These are phyloP conservation scores for Zophobas atratus DNA, from an alignment of 1,140 invertebrate species.

Conservation along the genomic window DNA sequence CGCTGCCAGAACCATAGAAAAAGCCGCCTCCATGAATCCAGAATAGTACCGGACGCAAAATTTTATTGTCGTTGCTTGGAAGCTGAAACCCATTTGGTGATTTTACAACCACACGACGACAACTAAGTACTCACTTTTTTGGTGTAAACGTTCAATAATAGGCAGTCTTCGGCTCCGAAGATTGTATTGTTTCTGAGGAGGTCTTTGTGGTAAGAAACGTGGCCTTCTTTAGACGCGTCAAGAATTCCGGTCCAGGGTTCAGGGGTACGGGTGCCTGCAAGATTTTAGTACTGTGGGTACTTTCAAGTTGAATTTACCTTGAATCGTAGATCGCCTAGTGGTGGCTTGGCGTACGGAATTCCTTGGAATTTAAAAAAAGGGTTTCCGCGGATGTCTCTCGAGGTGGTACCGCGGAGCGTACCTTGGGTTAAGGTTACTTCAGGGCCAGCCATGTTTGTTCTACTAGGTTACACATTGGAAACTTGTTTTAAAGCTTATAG, in stretches of 20 bases:
- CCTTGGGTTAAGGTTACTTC: not conserved
- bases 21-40: slow-evolving; percentile 66
- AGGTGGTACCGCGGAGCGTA: slow-evolving; percentile 57
- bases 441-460: not conserved
- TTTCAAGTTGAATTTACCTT: slow-evolving; percentile 63
- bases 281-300: not conserved
- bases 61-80: not conserved
- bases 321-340: slow-evolving; percentile 76
- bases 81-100: not conserved
- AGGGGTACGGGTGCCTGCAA: slow-evolving; percentile 56
- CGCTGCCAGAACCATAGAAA: slow-evolving; percentile 56
- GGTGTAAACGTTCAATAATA: slow-evolving; percentile 82
- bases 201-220: slow-evolving; percentile 43
- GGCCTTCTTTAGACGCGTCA: slow-evolving; percentile 67
- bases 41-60: slow-evolving; percentile 61
- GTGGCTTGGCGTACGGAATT: slow-evolving; percentile 74
- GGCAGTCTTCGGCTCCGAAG: slow-evolving; percentile 76
- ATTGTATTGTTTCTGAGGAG: slow-evolving; percentile 8
- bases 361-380: slow-evolving; percentile 71
- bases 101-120: too few relatives aligned
- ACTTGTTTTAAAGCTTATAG: too few relatives aligned
- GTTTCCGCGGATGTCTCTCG: slow-evolving; percentile 61
- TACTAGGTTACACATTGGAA: too few relatives aligned
- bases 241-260: slow-evolving; percentile 69
- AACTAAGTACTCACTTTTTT: slow-evolving; percentile 59